Evolutionary conservation across 2,888 invertebrate species (phyloP).

Genomic region (Hemicrepidius hirtus): DNA sequence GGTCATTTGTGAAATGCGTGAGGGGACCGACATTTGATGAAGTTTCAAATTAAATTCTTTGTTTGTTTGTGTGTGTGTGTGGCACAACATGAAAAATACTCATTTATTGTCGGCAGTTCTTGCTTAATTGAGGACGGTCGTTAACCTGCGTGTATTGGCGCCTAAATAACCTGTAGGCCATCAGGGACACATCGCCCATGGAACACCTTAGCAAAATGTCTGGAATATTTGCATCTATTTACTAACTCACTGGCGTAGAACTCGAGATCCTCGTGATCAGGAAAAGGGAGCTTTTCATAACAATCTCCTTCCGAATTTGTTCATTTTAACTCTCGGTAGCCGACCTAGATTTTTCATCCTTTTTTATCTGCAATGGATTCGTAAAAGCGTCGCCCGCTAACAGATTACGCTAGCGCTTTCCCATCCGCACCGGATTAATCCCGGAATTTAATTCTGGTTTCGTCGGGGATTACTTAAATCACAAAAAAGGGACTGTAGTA

Average conservation of each 20-base stretch:
- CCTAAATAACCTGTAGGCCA: slow-evolving; percentile 10
- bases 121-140: slow-evolving; percentile 34
- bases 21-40: slow-evolving; percentile 6
- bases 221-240: neutral
- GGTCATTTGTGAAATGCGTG: neutral
- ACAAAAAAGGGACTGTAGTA: slow-evolving; percentile 30
- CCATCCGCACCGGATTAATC: slow-evolving; percentile 33
- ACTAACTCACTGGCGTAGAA: too few species aligned
- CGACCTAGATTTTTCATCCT: slow-evolving; percentile 23
- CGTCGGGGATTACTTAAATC: slow-evolving; percentile 33
- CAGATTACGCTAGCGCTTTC: slow-evolving; percentile 27
- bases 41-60: slow-evolving; percentile 15
- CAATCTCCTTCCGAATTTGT: slow-evolving; percentile 11
- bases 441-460: slow-evolving; percentile 38
- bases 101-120: slow-evolving; percentile 23
- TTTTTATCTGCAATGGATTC: slow-evolving; percentile 29
- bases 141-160: slow-evolving; percentile 22
- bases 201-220: slow-evolving; percentile 4
- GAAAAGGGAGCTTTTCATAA: neutral
- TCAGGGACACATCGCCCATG: slow-evolving; percentile 1
- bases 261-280: too few species aligned
- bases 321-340: slow-evolving; percentile 17
- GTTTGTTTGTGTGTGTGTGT: slow-evolving; percentile 14
- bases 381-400: slow-evolving; percentile 35
- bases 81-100: slow-evolving; percentile 20